Percentiles rank a stretch among this genome's conserved stretches.
These are phyloP conservation scores for Sussaba pulchella DNA, from an alignment of 2,888 invertebrate species.

Conservation along the genomic window DNA sequence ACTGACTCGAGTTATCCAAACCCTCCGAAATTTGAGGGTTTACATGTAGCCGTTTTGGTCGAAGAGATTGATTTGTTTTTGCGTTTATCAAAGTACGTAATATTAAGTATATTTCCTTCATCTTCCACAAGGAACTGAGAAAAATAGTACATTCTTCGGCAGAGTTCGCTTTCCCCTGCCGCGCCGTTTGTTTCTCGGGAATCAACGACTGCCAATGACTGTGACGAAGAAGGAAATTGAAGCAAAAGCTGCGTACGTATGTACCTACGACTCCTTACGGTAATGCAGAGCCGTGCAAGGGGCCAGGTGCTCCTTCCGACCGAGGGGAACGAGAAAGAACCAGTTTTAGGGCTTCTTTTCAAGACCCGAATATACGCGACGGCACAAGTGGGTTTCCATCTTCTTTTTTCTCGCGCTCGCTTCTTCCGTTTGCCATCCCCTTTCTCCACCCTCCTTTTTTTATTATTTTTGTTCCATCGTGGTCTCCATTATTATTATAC, in stretches of 20 bases:
- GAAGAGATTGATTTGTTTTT: too few relatives aligned
- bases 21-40: too few relatives aligned
- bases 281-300: constrained; percentile 68
- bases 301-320: constrained; percentile 80
- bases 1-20: too few relatives aligned
- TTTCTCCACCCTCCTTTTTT: constrained; percentile 34
- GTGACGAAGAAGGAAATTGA: background rate
- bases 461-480: constrained; percentile 2
- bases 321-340: constrained; percentile 76
- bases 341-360: constrained; percentile 68
- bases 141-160: too few relatives aligned
- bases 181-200: too few relatives aligned
- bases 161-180: too few relatives aligned
- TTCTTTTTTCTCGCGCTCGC: background rate
- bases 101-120: too few relatives aligned
- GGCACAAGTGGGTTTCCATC: constrained; percentile 56
- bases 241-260: background rate
- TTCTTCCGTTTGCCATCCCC: constrained; percentile 24
- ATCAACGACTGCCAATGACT: background rate
- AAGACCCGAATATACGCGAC: constrained; percentile 40
- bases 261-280: background rate
- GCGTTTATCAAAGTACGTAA: too few relatives aligned
- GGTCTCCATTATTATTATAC: constrained; percentile 26
- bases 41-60: too few relatives aligned
- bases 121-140: too few relatives aligned